A percentile compares a stretch with the other conserved stretches of the same genome.
Evolutionary conservation across 2,113 vertebrate species (phyloP).

Genomic region (Amphiprion ocellaris): DNA sequence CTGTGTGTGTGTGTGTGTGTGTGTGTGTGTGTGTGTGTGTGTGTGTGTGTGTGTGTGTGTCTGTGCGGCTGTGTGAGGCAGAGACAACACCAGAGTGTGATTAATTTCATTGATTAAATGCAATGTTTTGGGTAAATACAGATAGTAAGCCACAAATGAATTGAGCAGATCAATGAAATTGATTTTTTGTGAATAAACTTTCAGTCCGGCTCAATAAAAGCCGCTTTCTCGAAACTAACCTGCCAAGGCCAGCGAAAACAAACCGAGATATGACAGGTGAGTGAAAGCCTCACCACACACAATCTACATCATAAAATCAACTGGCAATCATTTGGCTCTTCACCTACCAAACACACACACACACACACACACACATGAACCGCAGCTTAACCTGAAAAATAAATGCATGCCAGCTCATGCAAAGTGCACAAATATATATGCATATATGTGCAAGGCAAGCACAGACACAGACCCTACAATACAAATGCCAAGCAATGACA

Average conservation of each 20-base stretch:
- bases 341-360: background rate
- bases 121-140: conserved; percentile 80
- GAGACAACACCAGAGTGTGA: conserved; percentile 63
- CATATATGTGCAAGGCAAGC: conserved; percentile 27
- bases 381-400: conserved; percentile 3
- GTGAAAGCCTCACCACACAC: conserved; percentile 44
- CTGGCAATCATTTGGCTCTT: conserved; percentile 28
- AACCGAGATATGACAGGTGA: conserved; percentile 54
- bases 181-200: conserved; percentile 76
- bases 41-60: conserved; percentile 36
- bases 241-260: conserved; percentile 70
- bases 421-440: conserved; percentile 12
- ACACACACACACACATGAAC: conserved; percentile 14
- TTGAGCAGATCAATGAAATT: conserved; percentile 72
- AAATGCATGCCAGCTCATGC: conserved; percentile 20
- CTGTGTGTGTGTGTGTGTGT: conserved; percentile 21
- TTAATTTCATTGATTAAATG: conserved; percentile 79
- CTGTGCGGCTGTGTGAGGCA: conserved; percentile 31
- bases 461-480: conserved; percentile 23
- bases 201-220: conserved; percentile 58
- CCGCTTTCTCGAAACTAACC: conserved; percentile 55
- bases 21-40: conserved; percentile 45
- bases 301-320: conserved; percentile 30
- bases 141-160: conserved; percentile 71
- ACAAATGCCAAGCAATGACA: conserved; percentile 28